Base-by-base conservation (phyloP, 2,888 invertebrate genomes). In the Clunio marinus region DNA sequence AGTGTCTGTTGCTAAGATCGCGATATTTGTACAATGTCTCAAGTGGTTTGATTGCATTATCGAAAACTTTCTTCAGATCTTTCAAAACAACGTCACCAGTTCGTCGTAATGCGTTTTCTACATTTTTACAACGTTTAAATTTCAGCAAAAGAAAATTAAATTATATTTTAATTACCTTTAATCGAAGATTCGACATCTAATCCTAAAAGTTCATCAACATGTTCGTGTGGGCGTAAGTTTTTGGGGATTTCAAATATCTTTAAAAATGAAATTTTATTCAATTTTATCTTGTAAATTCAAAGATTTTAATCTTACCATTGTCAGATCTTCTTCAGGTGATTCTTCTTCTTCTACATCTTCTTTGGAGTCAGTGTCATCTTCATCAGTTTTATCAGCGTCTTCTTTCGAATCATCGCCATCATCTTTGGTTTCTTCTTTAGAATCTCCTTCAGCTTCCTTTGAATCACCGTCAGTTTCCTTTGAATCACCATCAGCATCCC, bases 1-100 rank as follows among this genome's bases (percentile, higher is more conserved):
- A 93, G 79, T 91, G 93, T 72, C 93, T 84, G 77, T 93, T 93
- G 76, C 94, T 94, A 69, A 96, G 83, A 77, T 95, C 94, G 73
- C 92, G 85, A 76, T 94, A 96, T 77, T 93, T 94, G 79, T 93
- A 96, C 28, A 92, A 79, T n/a, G 83, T 85, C 82, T 96, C 96
- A 74, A 96, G 80, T 1, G 95, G 95, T 77, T 93, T 91, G 60
- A 96, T 91, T 2, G 93, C 90, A 71, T 83, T 86, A 77, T 93
- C 93, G 74, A 93, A 93, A 66, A 92, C 82, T 74, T 84, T 87
- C 77, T 95, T 95, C 72, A 95, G 81, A 74, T 94, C 93, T 72
- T 88, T 87, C 28, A 94, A 83, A 25, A 93, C 86, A 22, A 87
- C 84, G 71, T 91, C 89, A 1, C 89, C 88, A 10, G 88, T 85